phyloP scores from a whole-genome alignment of 2,888 invertebrate genomes.

The Diachrysia chrysitis region DNA sequence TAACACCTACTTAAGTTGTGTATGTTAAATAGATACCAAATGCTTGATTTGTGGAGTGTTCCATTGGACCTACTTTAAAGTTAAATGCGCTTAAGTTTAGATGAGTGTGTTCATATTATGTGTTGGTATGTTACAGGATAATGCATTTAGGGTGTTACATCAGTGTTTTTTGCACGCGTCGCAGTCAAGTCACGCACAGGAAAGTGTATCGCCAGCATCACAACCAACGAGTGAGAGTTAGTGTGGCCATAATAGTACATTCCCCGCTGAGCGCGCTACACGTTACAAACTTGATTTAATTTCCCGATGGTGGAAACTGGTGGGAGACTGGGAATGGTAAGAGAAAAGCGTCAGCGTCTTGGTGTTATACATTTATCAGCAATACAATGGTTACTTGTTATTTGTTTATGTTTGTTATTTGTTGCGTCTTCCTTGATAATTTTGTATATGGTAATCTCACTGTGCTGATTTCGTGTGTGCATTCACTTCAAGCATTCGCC shows the following conservation, averaged over 20 bases:
- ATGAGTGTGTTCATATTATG: conserved; percentile 35
- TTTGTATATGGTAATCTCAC: background rate
- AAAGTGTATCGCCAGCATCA: conserved; percentile 87
- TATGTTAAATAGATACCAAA: background rate
- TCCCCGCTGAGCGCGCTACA: conserved; percentile 67
- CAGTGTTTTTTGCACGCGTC: conserved; percentile 67
- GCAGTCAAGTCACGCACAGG: conserved; percentile 83
- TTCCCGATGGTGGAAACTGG: conserved; percentile 55
- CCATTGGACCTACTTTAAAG: background rate
- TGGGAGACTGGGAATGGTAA: conserved; percentile 5
- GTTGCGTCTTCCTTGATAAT: background rate
- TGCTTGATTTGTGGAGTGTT: background rate
- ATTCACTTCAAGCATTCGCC: no score
- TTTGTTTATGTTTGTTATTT: background rate
- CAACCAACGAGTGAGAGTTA: conserved; percentile 83
- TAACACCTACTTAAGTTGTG: background rate
- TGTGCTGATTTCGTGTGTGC: no score
- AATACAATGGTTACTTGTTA: background rate
- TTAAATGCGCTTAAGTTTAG: conserved; percentile 11
- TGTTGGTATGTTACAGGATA: conserved; percentile 68
- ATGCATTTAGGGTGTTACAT: conserved; percentile 81
- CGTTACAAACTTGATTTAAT: conserved; percentile 55
- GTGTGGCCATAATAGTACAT: conserved; percentile 80
- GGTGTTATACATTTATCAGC: conserved; percentile 13
- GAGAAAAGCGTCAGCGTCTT: conserved; percentile 31